phyloP scores from a whole-genome alignment of 2,888 invertebrate genomes.

The Rhingia campestris region DNA sequence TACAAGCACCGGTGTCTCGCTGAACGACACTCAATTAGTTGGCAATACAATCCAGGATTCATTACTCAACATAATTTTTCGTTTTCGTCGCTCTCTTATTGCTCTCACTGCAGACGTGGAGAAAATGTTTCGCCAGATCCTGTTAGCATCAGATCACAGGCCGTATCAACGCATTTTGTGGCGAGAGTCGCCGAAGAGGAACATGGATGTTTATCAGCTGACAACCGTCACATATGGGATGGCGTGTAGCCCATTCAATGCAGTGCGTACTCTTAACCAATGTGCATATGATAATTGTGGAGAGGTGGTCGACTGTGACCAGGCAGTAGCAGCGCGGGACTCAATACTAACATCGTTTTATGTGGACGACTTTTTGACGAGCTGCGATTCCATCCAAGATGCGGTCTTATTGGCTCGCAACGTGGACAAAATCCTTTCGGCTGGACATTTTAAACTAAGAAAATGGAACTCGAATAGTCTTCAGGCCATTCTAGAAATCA shows the following conservation, averaged over 20 bases:
- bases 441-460: slow-evolving; percentile 24
- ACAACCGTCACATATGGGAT: slow-evolving; percentile 48
- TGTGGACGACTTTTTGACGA: slow-evolving; percentile 45
- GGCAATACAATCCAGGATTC: slow-evolving; percentile 39
- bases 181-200: slow-evolving; percentile 28
- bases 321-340: slow-evolving; percentile 23
- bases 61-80: slow-evolving; percentile 26
- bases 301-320: slow-evolving; percentile 22
- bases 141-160: slow-evolving; percentile 15
- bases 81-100: slow-evolving; percentile 26
- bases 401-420: slow-evolving; percentile 23
- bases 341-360: slow-evolving; percentile 42
- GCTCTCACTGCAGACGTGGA: slow-evolving; percentile 48
- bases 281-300: slow-evolving; percentile 36
- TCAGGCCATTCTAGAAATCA: not conserved
- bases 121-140: slow-evolving; percentile 50
- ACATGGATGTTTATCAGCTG: slow-evolving; percentile 3
- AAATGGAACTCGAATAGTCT: slow-evolving; percentile 34
- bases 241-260: slow-evolving; percentile 35
- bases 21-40: slow-evolving; percentile 36
- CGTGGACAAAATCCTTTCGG: slow-evolving; percentile 24
- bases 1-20: slow-evolving; percentile 32
- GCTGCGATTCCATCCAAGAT: slow-evolving; percentile 17
- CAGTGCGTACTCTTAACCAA: slow-evolving; percentile 54
- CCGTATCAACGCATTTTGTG: slow-evolving; percentile 21